Base-by-base conservation (phyloP, 2,888 invertebrate species). In the Aethes cnicana region DNA sequence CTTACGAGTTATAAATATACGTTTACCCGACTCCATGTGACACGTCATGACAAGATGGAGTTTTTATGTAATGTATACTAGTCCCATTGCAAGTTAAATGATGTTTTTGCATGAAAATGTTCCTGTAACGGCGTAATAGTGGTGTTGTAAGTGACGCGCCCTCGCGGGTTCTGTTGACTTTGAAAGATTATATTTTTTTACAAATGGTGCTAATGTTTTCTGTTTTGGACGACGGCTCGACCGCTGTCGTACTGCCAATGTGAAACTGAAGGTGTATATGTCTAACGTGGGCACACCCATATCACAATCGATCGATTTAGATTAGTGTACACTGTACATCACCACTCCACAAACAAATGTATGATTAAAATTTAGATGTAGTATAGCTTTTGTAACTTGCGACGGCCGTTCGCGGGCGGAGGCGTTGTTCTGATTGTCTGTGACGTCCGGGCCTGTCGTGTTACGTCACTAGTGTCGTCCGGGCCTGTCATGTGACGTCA, bases 121-220 rank as follows among this genome's bases (percentile, higher is more conserved):
- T 88, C 88, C 88, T 88, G 83, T 84, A 81, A 83, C 81, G 83
- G 83, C 83, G 81, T 86, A 81, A 81, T 78, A 77, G 77, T 78
- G 77, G 72, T 81, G 76, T 74, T 72, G 72, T 83, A 84, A 79
- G 77, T 55, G 49, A 54, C 53, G 54, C 55, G 52, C 58, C 53
- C 59, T 62, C 62, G 56, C 63, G 62, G 58, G 54, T 73, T 71
- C 65, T 74, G 70, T 72, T 77, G 75, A 72, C 72, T 76, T 74
- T 63, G 64, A 68, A 68, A 68, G 67, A 76, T 75, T 75, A 77
- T 84, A 84, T 86, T 86, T 86, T 87, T 84, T 86, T 85, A 86
- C 84, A 81, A 86, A 87, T 86, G 88, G 88, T 89, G 88, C 88
- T 89, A 87, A 77, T 80, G 77, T 81, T 84, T 84, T 84, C 77